Base-by-base conservation (phyloP, 2,888 invertebrate genomes). In the Azorinus chamasolen region DNA sequence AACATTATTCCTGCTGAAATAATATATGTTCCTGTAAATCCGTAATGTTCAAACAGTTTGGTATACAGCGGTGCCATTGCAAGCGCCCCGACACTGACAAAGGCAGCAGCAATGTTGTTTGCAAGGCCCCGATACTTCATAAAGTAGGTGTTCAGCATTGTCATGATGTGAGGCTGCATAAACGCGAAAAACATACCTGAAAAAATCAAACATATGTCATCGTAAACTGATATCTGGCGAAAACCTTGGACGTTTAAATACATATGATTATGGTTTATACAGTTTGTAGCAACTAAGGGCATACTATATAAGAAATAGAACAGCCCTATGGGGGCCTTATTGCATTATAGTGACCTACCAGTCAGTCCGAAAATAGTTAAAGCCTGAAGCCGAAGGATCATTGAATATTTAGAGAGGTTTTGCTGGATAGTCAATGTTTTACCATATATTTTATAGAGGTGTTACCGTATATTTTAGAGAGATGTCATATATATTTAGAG, bases 21-120 rank as follows among this genome's bases (percentile, higher is more conserved):
- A 10, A 78, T 72, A 16, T 48, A 64, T 8, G 72, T 72, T 6
- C 72, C 78, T 2, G 78, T 78, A 37, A 50, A 78, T 6, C 68
- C 72, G 25, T 69, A 68, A n/a, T 12, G 2, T 24, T 68, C 78
- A 27, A 78, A 72, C n/a, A 73, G 54, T 51, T 25, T 50, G 16
- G 78, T 73, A 37, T 57, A 63, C 1, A 78, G 8, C 1, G 72
- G 78, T 20, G 72, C 72, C 6, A 78, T 18, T 18, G 25, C 61
- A 10, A 78, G 68, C 0, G 63, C 72, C 12, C 78, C 72, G 0
- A 72, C 5, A 22, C 78, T 69, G 0, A 69, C 72, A 5, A 72
- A 72, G 10, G 22, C 20, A 24, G 55, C 37, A 20, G 22, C 55
- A 10, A 64, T 22, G 63, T 59, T 78, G 65, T 72, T 78, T 6